Conservation (phyloP, 2,888 invertebrate genomes). For the Coecobrya sp. region DNA sequence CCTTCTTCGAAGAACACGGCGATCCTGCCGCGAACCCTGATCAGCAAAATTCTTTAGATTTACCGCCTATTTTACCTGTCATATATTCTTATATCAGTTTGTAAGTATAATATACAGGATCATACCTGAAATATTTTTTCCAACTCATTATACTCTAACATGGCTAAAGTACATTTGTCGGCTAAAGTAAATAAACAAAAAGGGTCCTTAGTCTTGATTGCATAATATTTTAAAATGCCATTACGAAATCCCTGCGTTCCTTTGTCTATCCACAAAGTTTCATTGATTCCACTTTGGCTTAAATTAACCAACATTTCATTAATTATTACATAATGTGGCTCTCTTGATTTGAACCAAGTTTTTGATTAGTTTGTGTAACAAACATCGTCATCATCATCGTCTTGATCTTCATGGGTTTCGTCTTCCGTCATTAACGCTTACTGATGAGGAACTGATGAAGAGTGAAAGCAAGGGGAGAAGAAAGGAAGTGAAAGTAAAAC, state of each 20-base stretch:
- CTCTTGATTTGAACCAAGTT: background rate
- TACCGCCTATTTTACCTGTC: no score
- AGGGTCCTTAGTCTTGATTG: background rate
- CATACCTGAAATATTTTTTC: background rate
- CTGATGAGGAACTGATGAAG: constrained; percentile 27
- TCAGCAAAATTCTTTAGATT: no score
- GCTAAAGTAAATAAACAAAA: no score
- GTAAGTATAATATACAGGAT: background rate
- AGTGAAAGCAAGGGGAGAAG: background rate
- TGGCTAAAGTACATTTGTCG: no score
- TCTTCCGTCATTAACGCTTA: constrained; percentile 56
- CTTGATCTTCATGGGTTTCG: constrained; percentile 15
- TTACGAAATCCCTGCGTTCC: no score
- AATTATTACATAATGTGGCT: background rate
- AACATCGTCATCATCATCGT: background rate
- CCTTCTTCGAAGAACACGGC: background rate
- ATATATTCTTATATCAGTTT: background rate
- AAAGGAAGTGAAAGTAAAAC: constrained; percentile 24
- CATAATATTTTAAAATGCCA: background rate
- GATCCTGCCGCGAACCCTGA: no score
- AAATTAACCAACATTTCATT: background rate
- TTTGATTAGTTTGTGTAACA: constrained; percentile 36
- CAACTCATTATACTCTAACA: background rate
- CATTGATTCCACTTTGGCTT: background rate
- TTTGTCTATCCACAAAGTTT: no score